Conservation (phyloP, 2,888 invertebrate genomes). For the Chymomyza amoena region DNA sequence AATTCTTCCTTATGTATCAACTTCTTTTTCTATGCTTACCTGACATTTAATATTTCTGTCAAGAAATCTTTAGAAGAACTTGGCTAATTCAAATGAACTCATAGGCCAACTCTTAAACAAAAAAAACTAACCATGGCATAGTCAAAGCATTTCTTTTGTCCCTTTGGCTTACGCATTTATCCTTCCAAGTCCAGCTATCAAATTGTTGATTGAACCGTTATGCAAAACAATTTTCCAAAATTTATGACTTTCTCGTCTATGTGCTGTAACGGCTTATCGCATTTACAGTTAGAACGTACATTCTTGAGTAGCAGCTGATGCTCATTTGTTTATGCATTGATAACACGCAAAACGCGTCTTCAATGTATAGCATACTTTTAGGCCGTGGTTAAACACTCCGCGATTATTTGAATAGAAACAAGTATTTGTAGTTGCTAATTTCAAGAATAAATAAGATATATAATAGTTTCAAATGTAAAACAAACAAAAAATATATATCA, state of each 20-base stretch:
- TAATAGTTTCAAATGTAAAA: too few relatives aligned
- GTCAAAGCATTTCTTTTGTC: too few relatives aligned
- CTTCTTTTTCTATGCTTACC: too few relatives aligned
- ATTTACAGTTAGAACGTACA: slow-evolving; percentile 7
- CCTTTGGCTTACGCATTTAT: too few relatives aligned
- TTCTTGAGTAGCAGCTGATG: slow-evolving; percentile 44
- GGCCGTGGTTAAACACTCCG: neutral
- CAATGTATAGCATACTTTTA: neutral
- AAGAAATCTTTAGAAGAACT: too few relatives aligned
- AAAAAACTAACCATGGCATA: too few relatives aligned
- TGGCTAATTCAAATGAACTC: too few relatives aligned
- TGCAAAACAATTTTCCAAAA: slow-evolving; percentile 15
- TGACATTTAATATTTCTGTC: too few relatives aligned
- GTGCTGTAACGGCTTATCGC: slow-evolving; percentile 14
- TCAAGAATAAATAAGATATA: too few relatives aligned
- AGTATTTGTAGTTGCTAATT: neutral
- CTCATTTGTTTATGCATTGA: slow-evolving; percentile 41
- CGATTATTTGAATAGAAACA: neutral
- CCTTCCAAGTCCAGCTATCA: slow-evolving; percentile 7
- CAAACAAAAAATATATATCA: too few relatives aligned
- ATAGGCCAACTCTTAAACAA: too few relatives aligned
- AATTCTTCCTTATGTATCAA: too few relatives aligned
- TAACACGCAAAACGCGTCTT: neutral
- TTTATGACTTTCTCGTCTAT: neutral
- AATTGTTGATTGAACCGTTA: slow-evolving; percentile 31